Conservation (phyloP, 2,888 invertebrate genomes). For the Asteroscopus sphinx region DNA sequence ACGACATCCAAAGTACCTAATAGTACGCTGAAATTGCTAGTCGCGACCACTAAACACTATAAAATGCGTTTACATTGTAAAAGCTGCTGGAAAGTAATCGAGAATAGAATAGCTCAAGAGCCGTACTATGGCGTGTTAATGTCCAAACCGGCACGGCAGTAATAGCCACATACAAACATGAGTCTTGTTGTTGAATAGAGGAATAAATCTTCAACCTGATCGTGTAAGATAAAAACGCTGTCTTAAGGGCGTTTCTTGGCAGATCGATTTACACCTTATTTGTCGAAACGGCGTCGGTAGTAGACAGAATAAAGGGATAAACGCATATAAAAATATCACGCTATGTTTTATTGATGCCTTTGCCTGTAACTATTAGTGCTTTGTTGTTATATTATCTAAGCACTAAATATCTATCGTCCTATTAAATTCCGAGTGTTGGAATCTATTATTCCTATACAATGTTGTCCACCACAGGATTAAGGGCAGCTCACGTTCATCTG, state of each 20-base stretch:
- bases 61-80: conserved; percentile 31
- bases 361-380: too few species aligned
- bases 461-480: too few species aligned
- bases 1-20: background rate
- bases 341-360: too few species aligned
- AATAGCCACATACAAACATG: conserved; percentile 26
- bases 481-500: too few species aligned
- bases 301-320: conserved; percentile 21
- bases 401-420: too few species aligned
- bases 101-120: conserved; percentile 29
- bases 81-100: conserved; percentile 20
- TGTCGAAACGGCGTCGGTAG: conserved; percentile 32
- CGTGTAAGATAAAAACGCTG: conserved; percentile 25
- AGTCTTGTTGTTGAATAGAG: conserved; percentile 25
- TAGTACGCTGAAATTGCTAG: background rate
- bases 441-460: too few species aligned
- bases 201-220: conserved; percentile 29
- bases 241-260: conserved; percentile 20
- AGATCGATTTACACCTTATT: conserved; percentile 37
- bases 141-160: conserved; percentile 28
- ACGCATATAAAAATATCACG: conserved; percentile 7
- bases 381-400: too few species aligned
- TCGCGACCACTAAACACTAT: background rate
- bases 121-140: conserved; percentile 40
- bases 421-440: too few species aligned